Conservation (phyloP, 2,888 invertebrate genomes). For the Rhingia campestris region DNA sequence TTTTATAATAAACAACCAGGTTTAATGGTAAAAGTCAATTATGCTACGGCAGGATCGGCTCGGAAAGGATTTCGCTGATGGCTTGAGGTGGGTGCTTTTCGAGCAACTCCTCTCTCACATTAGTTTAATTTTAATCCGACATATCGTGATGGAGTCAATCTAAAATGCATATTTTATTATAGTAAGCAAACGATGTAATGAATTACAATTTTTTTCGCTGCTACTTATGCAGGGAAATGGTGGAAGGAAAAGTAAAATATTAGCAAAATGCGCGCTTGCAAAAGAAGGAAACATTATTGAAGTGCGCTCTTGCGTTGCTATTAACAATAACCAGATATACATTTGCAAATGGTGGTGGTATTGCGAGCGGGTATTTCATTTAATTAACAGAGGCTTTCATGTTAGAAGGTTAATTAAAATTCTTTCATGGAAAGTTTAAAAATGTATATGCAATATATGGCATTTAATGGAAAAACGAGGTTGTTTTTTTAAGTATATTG, state of each 20-base stretch:
- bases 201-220: conserved; percentile 7
- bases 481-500: conserved; percentile 13
- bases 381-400: conserved; percentile 59
- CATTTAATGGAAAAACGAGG: conserved; percentile 35
- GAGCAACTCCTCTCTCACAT: conserved; percentile 10
- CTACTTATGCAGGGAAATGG: not conserved
- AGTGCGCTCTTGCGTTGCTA: conserved; percentile 58
- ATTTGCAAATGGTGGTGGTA: conserved; percentile 27
- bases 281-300: conserved; percentile 41
- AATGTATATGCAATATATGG: not conserved
- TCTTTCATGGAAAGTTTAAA: conserved; percentile 57
- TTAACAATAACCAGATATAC: conserved; percentile 52
- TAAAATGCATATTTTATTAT: conserved; percentile 58
- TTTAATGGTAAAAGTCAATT: conserved; percentile 45
- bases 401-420: conserved; percentile 65
- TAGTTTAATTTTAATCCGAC: conserved; percentile 61
- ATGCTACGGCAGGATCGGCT: conserved; percentile 18
- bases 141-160: conserved; percentile 29
- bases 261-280: not conserved
- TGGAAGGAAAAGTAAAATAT: not conserved
- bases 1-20: conserved; percentile 40
- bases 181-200: conserved; percentile 15
- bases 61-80: not conserved
- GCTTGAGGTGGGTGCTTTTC: not conserved
- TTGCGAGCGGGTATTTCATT: conserved; percentile 35